phyloP scores from a whole-genome alignment of 2,888 invertebrate genomes.

The Mythimna ferrago region DNA sequence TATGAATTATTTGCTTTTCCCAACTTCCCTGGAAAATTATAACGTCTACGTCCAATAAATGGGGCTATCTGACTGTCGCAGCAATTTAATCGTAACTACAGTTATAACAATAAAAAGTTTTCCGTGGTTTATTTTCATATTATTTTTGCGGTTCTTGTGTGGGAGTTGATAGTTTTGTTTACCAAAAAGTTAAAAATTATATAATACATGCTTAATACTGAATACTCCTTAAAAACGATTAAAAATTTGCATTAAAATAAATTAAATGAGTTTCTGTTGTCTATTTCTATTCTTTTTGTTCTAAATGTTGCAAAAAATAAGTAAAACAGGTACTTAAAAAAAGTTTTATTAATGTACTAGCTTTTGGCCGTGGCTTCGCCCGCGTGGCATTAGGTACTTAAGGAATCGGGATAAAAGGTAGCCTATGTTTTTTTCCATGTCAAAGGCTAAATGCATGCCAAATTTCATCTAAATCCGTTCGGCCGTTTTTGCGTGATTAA shows the following conservation, averaged over 20 bases:
- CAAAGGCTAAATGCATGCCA: no score
- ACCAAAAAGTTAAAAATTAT: conserved; percentile 3
- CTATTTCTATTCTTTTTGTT: background rate
- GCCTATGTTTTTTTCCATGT: no score
- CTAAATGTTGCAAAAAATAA: no score
- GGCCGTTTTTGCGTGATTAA: no score
- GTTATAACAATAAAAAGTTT: conserved; percentile 61
- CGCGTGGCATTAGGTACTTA: no score
- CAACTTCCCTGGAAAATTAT: conserved; percentile 68
- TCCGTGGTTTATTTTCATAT: conserved; percentile 49
- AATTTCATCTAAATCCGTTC: no score
- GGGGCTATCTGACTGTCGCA: conserved; percentile 48
- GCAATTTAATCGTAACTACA: conserved; percentile 54
- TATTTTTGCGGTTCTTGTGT: conserved; percentile 36
- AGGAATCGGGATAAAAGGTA: no score
- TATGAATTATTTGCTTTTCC: conserved; percentile 71
- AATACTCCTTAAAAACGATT: background rate
- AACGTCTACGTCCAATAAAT: conserved; percentile 63
- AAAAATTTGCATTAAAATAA: background rate
- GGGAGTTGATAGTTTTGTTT: conserved; percentile 21
- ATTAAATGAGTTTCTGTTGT: background rate
- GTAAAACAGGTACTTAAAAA: no score
- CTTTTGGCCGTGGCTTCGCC: no score
- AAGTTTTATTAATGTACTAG: no score
- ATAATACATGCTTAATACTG: no score